Percentiles rank a stretch among this genome's conserved stretches.
phyloP scores from a whole-genome alignment of 2,113 vertebrate genomes.

The Dendrocopos noguchii region DNA sequence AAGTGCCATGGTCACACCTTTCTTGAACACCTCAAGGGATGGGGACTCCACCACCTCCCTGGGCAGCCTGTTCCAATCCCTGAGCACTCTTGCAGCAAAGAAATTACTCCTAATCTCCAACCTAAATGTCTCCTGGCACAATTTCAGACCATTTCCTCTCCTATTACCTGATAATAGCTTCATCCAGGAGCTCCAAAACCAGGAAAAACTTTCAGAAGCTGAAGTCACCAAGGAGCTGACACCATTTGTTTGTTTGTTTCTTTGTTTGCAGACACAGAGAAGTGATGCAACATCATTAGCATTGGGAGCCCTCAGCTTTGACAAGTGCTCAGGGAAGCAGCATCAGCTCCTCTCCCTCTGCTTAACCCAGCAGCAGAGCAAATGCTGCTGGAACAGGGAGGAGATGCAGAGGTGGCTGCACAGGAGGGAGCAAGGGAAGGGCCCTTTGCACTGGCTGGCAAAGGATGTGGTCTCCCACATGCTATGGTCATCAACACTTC shows the following conservation, averaged over 20 bases:
- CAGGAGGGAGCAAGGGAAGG: background rate
- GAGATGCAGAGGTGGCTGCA: rapidly evolving
- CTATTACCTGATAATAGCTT: too few relatives aligned
- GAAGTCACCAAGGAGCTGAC: rapidly evolving
- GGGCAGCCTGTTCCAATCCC: too few relatives aligned
- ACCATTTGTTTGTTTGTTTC: background rate
- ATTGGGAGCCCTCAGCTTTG: background rate
- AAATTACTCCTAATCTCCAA: too few relatives aligned
- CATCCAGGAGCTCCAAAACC: background rate
- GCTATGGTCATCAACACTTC: rapidly evolving
- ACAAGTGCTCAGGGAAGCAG: rapidly evolving
- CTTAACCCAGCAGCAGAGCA: background rate
- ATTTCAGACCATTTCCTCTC: too few relatives aligned
- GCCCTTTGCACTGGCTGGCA: background rate
- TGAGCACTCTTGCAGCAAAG: too few relatives aligned
- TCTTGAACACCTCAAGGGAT: too few relatives aligned
- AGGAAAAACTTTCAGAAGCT: background rate
- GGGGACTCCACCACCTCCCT: too few relatives aligned
- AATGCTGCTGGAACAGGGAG: background rate
- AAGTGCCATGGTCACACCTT: too few relatives aligned
- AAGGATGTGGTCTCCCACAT: rapidly evolving
- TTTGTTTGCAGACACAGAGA: background rate
- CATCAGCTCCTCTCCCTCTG: rapidly evolving
- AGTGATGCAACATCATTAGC: background rate
- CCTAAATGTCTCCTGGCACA: too few relatives aligned